Percentiles rank a stretch among this genome's conserved stretches.
Evolutionary conservation across 2,888 invertebrate species (phyloP).

Genomic region (Antheraea yamamai): DNA sequence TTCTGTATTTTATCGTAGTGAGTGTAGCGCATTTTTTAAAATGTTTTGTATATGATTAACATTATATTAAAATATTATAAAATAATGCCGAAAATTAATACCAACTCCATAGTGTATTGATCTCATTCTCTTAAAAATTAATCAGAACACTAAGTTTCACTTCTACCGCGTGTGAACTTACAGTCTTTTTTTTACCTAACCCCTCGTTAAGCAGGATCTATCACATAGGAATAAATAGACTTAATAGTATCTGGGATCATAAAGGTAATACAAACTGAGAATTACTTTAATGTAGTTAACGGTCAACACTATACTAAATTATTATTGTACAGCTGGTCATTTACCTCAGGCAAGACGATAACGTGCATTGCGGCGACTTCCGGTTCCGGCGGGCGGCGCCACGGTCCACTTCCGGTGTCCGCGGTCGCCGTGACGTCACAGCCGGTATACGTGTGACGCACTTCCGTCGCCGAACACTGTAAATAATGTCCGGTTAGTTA

Average conservation of each 20-base stretch:
- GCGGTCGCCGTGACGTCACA: slow-evolving; percentile 63
- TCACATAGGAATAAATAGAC: too few species aligned
- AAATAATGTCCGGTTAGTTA: slow-evolving; percentile 35
- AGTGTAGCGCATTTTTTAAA: too few species aligned
- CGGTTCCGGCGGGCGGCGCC: slow-evolving; percentile 72
- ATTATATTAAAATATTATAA: too few species aligned
- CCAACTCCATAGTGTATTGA: too few species aligned
- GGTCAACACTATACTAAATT: slow-evolving; percentile 6
- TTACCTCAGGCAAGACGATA: slow-evolving; percentile 64
- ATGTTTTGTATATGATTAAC: too few species aligned
- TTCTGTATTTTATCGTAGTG: too few species aligned
- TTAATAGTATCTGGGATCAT: too few species aligned
- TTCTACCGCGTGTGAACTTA: too few species aligned
- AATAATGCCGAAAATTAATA: too few species aligned
- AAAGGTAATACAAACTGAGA: background rate
- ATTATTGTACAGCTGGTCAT: slow-evolving; percentile 53
- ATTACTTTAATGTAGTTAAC: background rate
- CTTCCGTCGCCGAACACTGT: slow-evolving; percentile 58
- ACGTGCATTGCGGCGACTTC: slow-evolving; percentile 63
- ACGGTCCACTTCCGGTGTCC: slow-evolving; percentile 69
- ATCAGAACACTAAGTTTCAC: too few species aligned
- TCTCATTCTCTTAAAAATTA: too few species aligned
- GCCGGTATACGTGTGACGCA: slow-evolving; percentile 68
- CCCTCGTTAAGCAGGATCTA: too few species aligned
- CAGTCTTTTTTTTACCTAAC: background rate